phyloP scores from a whole-genome alignment of 2,888 invertebrate genomes.

The Hyposoter dolosus region DNA sequence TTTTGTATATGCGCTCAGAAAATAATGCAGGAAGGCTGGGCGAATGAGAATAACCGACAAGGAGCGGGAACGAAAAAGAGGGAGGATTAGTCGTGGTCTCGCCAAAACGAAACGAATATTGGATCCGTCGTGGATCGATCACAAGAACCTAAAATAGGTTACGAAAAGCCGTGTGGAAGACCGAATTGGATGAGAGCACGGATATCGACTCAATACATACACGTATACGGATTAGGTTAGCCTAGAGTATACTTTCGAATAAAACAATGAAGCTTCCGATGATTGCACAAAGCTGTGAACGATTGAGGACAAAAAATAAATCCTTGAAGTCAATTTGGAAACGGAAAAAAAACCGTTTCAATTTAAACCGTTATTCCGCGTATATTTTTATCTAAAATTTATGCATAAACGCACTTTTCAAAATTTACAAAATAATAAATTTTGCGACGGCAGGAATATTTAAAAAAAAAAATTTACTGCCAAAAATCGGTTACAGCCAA shows the following conservation, averaged over 20 bases:
- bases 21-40: not conserved
- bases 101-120: constrained; percentile 62
- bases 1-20: not conserved
- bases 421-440: not conserved
- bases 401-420: not conserved
- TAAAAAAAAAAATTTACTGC: not conserved
- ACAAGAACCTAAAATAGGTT: constrained; percentile 65
- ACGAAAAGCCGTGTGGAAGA: constrained; percentile 60
- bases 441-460: not conserved
- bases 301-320: constrained; percentile 20
- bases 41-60: not conserved
- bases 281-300: constrained; percentile 17
- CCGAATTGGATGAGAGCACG: constrained; percentile 58
- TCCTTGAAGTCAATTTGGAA: constrained; percentile 17
- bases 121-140: constrained; percentile 61
- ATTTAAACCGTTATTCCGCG: not conserved
- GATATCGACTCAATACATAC: constrained; percentile 50
- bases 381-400: not conserved
- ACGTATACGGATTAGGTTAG: constrained; percentile 11
- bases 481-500: not conserved
- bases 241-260: constrained; percentile 17
- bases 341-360: not conserved
- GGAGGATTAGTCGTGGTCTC: constrained; percentile 41
- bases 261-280: constrained; percentile 54
- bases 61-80: not conserved